Base-by-base conservation (phyloP, 2,888 invertebrate genomes). In the Pantelozetes paolii region DNA sequence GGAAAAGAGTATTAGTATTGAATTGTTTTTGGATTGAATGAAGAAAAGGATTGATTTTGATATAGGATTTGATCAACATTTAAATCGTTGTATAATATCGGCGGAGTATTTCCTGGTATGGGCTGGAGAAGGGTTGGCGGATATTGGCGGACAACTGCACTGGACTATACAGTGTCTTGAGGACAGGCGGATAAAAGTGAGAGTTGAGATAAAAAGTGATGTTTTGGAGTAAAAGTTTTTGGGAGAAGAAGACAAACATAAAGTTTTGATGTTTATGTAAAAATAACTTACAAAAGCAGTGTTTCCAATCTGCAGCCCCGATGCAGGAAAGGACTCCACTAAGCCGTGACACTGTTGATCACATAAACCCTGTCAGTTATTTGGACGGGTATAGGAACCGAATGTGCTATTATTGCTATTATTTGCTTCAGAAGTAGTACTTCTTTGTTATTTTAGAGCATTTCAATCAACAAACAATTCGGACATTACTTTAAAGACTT, bases 241-340 rank as follows among this genome's bases (percentile, higher is more conserved):
- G 36, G 9, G 36, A 36, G 5, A 8, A 9, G 9, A 36, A 57
- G 57, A 57, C 57, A 28, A 23, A 57, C 57, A 57, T 62, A 62
- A 62, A 30, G n/a, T 28, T 6, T 57, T 62, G 28, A 30, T 62
- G 13, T 28, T 62, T 32, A 62, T 23, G n/a, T 62, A 15, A 45
- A 71, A 54, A 54, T 54, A 20, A 71, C 71, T 71, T 71, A 71
- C 71, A 71, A 71, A 42, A 50, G 71, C 71, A 36, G 54, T 71
- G 71, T 71, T 71, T 48, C 71, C 71, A 18, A 71, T 71, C 71
- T 62, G 62, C 62, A 71, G 71, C 50, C 71, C 71, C 71, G 50
- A 62, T 62, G 62, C 54, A 30, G 71, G 71, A 50, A 50, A 36
- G 36, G 36, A 71, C 50, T 71, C 71, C 54, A 71, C 71, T 71